These are phyloP conservation scores for Molanna angustata DNA, from an alignment of 2,888 invertebrate species.

Conservation along the genomic window DNA sequence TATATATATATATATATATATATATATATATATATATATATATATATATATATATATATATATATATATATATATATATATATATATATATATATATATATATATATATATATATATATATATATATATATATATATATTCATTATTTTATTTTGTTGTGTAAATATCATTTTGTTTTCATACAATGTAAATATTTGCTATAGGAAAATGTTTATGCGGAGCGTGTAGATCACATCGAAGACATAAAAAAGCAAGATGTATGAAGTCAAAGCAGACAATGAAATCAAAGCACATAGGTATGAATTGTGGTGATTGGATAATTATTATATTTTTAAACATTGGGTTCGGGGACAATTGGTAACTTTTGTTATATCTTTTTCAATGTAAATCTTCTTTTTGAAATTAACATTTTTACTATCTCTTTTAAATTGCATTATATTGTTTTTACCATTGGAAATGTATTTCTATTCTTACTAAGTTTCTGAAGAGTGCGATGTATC, in stretches of 20 bases:
- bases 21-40: neutral
- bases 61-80: neutral
- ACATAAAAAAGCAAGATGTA: constrained; percentile 15
- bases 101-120: neutral
- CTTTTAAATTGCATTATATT: too few species aligned
- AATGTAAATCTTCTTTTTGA: too few species aligned
- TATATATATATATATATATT: neutral
- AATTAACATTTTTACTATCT: too few species aligned
- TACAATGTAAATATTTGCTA: constrained; percentile 11
- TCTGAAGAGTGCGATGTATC: too few species aligned
- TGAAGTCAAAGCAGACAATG: constrained; percentile 18
- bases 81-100: neutral
- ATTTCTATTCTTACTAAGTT: too few species aligned
- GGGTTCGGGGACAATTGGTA: too few species aligned
- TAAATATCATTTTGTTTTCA: too few species aligned
- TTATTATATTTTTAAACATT: too few species aligned
- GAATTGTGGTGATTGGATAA: constrained; percentile 26
- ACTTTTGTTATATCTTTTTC: too few species aligned
- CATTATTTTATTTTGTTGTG: too few species aligned
- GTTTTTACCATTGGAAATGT: too few species aligned
- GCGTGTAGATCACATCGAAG: constrained; percentile 22
- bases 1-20: neutral
- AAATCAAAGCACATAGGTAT: constrained; percentile 29
- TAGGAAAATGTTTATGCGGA: constrained; percentile 28
- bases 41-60: neutral